A percentile compares a stretch with the other conserved stretches of the same genome.
Evolutionary conservation across 2,797 vertebrate species (phyloP).

Genomic region (Saxicola maurus): DNA sequence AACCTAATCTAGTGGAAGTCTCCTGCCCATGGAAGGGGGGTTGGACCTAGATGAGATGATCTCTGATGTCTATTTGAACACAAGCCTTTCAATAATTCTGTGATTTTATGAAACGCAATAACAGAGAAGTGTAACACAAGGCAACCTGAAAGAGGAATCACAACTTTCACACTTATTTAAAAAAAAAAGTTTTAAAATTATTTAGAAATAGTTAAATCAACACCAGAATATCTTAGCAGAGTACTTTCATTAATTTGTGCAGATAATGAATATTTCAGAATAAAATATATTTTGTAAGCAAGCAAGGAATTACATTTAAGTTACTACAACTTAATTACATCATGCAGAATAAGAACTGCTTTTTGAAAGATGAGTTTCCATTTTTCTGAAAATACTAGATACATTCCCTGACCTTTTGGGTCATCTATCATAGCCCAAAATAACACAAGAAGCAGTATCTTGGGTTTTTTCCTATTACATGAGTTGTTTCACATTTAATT

Average conservation of each 20-base stretch:
- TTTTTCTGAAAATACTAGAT: slow-evolving; percentile 50
- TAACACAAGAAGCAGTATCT: slow-evolving; percentile 24
- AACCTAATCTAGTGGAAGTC: too few species aligned
- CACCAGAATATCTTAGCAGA: slow-evolving; percentile 27
- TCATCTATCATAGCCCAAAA: slow-evolving; percentile 35
- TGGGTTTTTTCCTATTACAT: slow-evolving; percentile 23
- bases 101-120: neutral
- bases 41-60: neutral
- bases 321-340: slow-evolving; percentile 53
- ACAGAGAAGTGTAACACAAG: neutral
- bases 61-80: neutral
- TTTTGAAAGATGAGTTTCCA: slow-evolving; percentile 47
- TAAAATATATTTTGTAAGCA: slow-evolving; percentile 47
- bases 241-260: slow-evolving; percentile 47
- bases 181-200: neutral
- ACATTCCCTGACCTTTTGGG: slow-evolving; percentile 52
- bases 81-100: neutral
- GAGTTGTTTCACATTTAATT: slow-evolving; percentile 7
- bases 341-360: slow-evolving; percentile 10
- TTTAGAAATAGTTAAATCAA: slow-evolving; percentile 15
- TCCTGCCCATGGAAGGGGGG: rapidly evolving
- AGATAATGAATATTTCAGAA: slow-evolving; percentile 48
- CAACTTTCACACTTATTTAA: slow-evolving; percentile 6
- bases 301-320: slow-evolving; percentile 28
- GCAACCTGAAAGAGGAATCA: neutral